These are phyloP conservation scores for Ictalurus furcatus DNA, from an alignment of 2,113 vertebrate species.

Conservation along the genomic window DNA sequence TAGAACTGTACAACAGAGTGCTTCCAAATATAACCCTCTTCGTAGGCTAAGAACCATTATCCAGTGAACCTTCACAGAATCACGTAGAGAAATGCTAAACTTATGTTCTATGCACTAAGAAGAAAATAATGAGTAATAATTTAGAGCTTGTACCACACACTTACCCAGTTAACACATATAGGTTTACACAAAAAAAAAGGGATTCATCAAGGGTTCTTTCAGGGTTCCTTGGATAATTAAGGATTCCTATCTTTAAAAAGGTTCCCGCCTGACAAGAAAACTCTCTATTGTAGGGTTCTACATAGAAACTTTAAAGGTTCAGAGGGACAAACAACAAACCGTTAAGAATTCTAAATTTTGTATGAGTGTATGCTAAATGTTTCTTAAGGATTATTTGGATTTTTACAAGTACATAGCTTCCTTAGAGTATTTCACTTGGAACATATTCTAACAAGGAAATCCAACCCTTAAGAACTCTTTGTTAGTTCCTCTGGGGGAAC, in stretches of 20 bases:
- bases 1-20: neutral
- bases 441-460: neutral
- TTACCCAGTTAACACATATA: too few relatives aligned
- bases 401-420: too few relatives aligned
- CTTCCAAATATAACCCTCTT: neutral
- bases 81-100: neutral
- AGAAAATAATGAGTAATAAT: neutral
- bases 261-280: neutral
- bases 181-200: too few relatives aligned
- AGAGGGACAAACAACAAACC: too few relatives aligned
- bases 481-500: neutral
- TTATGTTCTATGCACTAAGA: neutral
- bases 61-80: too few relatives aligned
- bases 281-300: neutral
- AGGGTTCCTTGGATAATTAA: neutral
- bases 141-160: neutral
- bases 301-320: too few relatives aligned
- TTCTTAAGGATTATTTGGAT: neutral
- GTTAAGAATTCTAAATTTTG: too few relatives aligned
- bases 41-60: too few relatives aligned
- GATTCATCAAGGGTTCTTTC: neutral
- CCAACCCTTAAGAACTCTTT: neutral
- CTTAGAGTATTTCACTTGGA: neutral
- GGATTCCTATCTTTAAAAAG: too few relatives aligned
- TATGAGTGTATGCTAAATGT: too few relatives aligned